Evolutionary conservation across 2,888 invertebrate species (phyloP), one percentile per base, ranked within the genome.

Genomic region (Drosophila ochracea): DNA sequence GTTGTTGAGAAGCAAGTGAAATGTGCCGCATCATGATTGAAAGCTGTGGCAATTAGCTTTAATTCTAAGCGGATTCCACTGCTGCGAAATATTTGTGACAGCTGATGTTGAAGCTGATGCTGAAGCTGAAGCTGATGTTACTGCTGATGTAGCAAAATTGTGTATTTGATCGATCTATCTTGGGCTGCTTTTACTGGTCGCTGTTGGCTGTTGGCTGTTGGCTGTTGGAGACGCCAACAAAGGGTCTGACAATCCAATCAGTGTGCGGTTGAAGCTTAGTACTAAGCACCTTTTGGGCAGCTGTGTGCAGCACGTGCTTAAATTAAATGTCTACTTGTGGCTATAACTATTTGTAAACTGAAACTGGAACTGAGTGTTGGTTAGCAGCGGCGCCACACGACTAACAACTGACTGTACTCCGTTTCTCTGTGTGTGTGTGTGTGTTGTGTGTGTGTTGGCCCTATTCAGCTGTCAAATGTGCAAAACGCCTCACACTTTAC

Each of bases 41-140:
- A 80, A 80, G 82, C 78, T 66, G 68, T 75, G 76, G 87, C 87
- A 87, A 90, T 87, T 87, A 87, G 91, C 91, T 90, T 89, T 86
- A 86, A 87, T 87, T 80, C 87, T 87, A 87, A 87, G 91, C 89
- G 61, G 79, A 79, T 79, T 81, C 62, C 31, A 28, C 30, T 58
- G 71, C 49, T 53, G 35, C 30, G 13, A 61, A 25, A 31, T 28
- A 52, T 62, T 39, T 73, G 64, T 77, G 78, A 77, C 81, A 76
- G 72, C 68, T 64, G 73, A 63, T 16, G 16, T 4, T 16, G 25
- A 47, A 16, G 16, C 13, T 16, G 47, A 6, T 30, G 30, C 6
- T 30, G 30, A 28, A 5, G 30, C 30, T 30, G 30, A 30, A 16
- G 16, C 16, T 16, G 80, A 39, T 47, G 79, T 67, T 78, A 80